A percentile compares a stretch with the other conserved stretches of the same genome.
phyloP scores from a whole-genome alignment of 2,888 invertebrate species.

The Netelia melanura region DNA sequence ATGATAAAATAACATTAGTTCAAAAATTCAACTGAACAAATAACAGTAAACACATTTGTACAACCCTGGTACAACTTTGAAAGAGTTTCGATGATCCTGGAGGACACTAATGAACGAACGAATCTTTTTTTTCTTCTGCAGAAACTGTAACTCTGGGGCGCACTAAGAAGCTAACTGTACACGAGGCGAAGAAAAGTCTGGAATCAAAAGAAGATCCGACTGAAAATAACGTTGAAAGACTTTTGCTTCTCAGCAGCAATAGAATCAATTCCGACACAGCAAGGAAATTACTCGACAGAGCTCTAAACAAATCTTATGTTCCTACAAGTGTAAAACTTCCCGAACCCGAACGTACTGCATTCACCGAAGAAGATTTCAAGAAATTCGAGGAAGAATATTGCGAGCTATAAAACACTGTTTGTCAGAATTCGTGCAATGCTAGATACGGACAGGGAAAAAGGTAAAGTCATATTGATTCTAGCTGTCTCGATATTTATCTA shows the following conservation, averaged over 20 bases:
- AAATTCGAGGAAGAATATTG: slow-evolving; percentile 88
- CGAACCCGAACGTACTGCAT: slow-evolving; percentile 87
- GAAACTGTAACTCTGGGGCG: slow-evolving; percentile 69
- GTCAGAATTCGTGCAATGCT: slow-evolving; percentile 74
- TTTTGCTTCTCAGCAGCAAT: slow-evolving; percentile 85
- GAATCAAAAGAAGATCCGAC: slow-evolving; percentile 78
- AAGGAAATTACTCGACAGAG: slow-evolving; percentile 87
- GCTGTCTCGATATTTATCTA: slow-evolving; percentile 86
- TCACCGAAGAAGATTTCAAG: slow-evolving; percentile 90
- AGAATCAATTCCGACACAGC: slow-evolving; percentile 82
- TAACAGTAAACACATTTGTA: too few relatives aligned
- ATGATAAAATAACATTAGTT: too few relatives aligned
- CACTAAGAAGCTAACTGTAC: slow-evolving; percentile 75
- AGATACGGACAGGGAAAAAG: slow-evolving; percentile 86
- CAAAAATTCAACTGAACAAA: too few relatives aligned
- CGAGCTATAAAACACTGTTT: slow-evolving; percentile 44
- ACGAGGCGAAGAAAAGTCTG: slow-evolving; percentile 77
- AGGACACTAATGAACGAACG: background rate
- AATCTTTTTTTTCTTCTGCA: slow-evolving; percentile 42
- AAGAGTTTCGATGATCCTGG: background rate
- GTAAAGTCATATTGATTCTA: slow-evolving; percentile 87
- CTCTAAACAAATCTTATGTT: slow-evolving; percentile 85
- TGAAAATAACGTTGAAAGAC: slow-evolving; percentile 85
- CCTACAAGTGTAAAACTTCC: slow-evolving; percentile 82
- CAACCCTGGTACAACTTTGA: too few relatives aligned